phyloP scores from a whole-genome alignment of 92 coral and sea anemone genomes.

The Desmophyllum pertusum region DNA sequence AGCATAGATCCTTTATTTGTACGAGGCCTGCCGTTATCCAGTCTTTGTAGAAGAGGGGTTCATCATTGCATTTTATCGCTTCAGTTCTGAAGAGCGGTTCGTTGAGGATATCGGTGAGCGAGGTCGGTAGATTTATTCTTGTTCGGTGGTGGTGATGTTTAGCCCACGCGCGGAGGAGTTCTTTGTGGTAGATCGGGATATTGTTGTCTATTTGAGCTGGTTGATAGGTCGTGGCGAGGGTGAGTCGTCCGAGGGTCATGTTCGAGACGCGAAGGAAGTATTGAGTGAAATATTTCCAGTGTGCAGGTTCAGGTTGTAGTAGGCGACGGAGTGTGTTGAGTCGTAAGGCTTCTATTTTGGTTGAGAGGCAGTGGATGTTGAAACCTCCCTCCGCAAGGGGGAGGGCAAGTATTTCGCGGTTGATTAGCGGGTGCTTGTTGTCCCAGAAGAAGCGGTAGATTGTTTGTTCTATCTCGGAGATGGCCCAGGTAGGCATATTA shows the following conservation, averaged over 20 bases:
- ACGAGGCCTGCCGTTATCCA: not conserved
- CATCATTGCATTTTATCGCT: not conserved
- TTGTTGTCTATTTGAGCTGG: not conserved
- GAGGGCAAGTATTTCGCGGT: not conserved
- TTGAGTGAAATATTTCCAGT: conserved; percentile 8
- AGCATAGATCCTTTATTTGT: not conserved
- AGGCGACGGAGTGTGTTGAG: not conserved
- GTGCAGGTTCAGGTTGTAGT: not conserved
- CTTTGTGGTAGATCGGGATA: not conserved
- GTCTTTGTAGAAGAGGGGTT: not conserved
- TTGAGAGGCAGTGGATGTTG: not conserved
- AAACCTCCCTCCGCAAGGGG: not conserved
- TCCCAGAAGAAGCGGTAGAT: conserved; percentile 3
- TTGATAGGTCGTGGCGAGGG: not conserved
- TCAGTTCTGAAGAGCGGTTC: conserved; percentile 1
- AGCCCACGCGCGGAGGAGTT: not conserved
- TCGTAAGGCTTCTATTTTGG: not conserved
- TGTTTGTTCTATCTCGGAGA: not conserved
- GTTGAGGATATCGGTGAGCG: not conserved
- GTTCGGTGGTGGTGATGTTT: not conserved
- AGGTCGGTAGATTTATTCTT: not conserved
- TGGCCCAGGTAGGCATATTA: not conserved
- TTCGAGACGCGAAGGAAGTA: not conserved
- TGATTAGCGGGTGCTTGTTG: not conserved
- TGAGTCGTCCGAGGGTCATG: not conserved